Evolutionary conservation across 2,113 vertebrate genomes (phyloP).

Genomic region (Sylvietta virens): DNA sequence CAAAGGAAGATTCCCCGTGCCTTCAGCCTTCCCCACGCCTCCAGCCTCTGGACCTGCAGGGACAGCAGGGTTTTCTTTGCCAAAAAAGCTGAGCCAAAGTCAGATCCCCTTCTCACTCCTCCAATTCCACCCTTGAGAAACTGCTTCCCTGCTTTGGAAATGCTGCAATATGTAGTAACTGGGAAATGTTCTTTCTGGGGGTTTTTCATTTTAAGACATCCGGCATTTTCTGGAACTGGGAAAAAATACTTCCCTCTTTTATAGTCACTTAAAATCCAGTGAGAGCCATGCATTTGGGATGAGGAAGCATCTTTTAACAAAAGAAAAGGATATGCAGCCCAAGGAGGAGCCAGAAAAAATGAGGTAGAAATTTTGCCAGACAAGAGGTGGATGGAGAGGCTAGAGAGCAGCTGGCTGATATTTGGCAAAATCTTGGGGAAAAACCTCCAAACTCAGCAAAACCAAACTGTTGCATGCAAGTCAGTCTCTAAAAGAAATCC

Average conservation of each 20-base stretch:
- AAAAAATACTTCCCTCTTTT: background rate
- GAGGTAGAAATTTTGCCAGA: background rate
- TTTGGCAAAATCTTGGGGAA: background rate
- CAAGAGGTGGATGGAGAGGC: background rate
- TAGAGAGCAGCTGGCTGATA: background rate
- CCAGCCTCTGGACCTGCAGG: background rate
- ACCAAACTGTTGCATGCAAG: background rate
- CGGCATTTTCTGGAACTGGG: background rate
- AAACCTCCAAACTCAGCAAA: background rate
- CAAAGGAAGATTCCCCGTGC: rapidly evolving
- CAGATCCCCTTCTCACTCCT: background rate
- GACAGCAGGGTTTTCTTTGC: background rate
- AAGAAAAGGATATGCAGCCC: background rate
- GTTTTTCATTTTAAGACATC: background rate
- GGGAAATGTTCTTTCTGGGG: background rate
- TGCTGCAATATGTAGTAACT: background rate
- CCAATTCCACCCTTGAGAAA: background rate
- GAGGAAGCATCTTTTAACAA: background rate
- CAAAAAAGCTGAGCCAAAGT: background rate
- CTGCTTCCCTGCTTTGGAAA: background rate
- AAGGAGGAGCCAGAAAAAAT: background rate
- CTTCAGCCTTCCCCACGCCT: background rate
- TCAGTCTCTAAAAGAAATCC: background rate
- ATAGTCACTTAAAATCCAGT: background rate
- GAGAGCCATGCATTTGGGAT: background rate